Base-by-base conservation (phyloP, 2,888 invertebrate species). In the Alsophila aescularia region DNA sequence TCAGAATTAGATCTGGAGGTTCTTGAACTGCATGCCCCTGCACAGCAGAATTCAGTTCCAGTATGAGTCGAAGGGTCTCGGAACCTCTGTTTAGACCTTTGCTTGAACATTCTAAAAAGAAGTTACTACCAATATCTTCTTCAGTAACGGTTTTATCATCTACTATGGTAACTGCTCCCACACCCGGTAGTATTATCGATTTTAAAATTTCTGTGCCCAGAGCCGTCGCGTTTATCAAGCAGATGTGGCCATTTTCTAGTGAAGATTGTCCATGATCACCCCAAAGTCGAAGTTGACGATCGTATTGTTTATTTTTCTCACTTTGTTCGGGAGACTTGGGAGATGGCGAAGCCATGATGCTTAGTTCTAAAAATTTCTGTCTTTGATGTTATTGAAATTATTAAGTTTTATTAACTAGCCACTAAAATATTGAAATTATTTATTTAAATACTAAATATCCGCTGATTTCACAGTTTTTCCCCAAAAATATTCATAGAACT, bases 201-300 rank as follows among this genome's bases (percentile, higher is more conserved):
- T 99, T 99, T 21, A 99, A 87, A 52, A 97, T 95, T 92, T 99
- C 99, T 16, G 99, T 98, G 10, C 99, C 99, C 40, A 98, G 92
- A 5, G 97, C 97, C 35, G 96, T 97, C 0, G 98, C 98, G 87
- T 98, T 98, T 62, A 99, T 95, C 16, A 99, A 84, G 81, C 99
- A 99, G 67, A 99, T 95, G 81, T 97, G 96, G 12, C 98, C 95
- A 60, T 93, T 93, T 92, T 99, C 99, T 52, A 99, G 91, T 2
- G 96, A 93, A 62, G 93, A 87, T 88, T 99, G 99, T 0, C 99
- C 99, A 87, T 99, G 98, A 81, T 99, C 99, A 60, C 99, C 99
- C 99, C 99, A 99, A 71, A 99, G 93, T 77, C 98, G 96, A 58
- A 97, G 88, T 85, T 97, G 96, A 71, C 96, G 93, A 84, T 96